phyloP scores from a whole-genome alignment of 2,888 invertebrate genomes.

The Ommatoiulus sabulosus region DNA sequence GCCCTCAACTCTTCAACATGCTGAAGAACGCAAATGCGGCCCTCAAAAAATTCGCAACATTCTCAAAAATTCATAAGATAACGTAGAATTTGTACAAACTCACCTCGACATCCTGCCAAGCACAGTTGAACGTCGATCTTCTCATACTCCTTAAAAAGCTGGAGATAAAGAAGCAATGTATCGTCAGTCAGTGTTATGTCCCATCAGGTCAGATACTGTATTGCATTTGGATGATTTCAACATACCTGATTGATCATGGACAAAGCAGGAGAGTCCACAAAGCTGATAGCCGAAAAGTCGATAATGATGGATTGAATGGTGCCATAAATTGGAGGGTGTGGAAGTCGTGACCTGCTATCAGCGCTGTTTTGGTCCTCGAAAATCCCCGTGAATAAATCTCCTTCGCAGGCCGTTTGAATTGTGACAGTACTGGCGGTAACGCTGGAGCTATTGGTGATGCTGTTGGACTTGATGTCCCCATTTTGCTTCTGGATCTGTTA shows the following conservation, averaged over 20 bases:
- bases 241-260: constrained; percentile 53
- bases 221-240: not conserved
- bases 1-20: constrained; percentile 15
- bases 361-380: not conserved
- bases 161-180: not conserved
- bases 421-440: not conserved
- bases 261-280: constrained; percentile 50
- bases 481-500: not conserved
- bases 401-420: not conserved
- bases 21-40: not conserved
- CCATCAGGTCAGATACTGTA: too few species aligned
- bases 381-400: not conserved
- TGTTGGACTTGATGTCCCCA: not conserved
- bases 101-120: constrained; percentile 54
- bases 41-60: not conserved
- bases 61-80: constrained; percentile 24
- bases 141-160: constrained; percentile 48
- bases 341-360: not conserved
- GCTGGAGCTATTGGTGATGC: not conserved
- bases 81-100: constrained; percentile 3
- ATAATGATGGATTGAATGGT: constrained; percentile 50
- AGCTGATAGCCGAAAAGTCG: constrained; percentile 55
- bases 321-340: not conserved
- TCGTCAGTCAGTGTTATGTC: too few species aligned
- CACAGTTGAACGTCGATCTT: constrained; percentile 54